Conservation (phyloP, 2,113 vertebrate species). For the Oreochromis aureus region DNA sequence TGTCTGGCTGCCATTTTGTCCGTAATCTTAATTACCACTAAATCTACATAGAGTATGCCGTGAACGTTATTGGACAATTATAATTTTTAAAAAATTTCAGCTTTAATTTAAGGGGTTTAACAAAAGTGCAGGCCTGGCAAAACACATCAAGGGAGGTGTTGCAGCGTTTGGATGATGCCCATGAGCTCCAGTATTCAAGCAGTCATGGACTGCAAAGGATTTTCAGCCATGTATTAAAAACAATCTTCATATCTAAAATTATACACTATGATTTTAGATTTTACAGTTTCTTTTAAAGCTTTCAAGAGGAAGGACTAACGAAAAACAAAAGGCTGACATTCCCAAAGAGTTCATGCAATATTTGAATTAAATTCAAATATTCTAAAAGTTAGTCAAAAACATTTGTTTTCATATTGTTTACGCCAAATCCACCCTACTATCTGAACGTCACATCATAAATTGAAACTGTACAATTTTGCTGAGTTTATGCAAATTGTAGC, state of each 20-base stretch:
- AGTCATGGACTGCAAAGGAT: neutral
- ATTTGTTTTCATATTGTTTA: neutral
- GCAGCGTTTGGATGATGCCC: neutral
- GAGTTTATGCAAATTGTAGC: neutral
- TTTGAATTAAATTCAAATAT: neutral
- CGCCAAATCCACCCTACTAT: neutral
- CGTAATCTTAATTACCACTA: neutral
- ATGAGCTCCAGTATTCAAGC: neutral
- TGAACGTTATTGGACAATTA: neutral
- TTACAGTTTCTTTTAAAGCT: neutral
- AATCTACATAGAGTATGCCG: neutral
- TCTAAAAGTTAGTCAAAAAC: neutral
- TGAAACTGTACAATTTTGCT: neutral
- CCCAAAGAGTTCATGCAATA: neutral
- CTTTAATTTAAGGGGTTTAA: neutral
- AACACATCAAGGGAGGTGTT: neutral
- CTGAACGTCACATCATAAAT: neutral
- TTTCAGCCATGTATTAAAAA: neutral
- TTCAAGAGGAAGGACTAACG: accelerated
- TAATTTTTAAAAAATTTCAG: accelerated
- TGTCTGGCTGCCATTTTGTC: neutral
- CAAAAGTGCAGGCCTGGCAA: neutral
- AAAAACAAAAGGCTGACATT: neutral
- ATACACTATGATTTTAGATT: neutral
- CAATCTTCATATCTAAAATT: neutral